Evolutionary conservation across 2,888 invertebrate species (phyloP).

Genomic region (Cataglyphis albicans): DNA sequence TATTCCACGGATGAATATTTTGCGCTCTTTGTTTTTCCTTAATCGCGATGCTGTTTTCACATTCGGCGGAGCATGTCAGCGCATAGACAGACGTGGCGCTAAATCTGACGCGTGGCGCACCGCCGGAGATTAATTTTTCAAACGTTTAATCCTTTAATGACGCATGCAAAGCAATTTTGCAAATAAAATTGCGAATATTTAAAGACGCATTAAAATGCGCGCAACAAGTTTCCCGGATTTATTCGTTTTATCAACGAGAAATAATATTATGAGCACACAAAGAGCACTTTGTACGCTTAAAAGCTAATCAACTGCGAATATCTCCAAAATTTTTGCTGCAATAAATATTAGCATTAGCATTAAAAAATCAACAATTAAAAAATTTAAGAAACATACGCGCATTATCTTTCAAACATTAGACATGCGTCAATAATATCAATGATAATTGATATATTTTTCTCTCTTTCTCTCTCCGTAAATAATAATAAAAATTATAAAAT

Average conservation of each 20-base stretch:
- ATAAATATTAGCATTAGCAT: background rate
- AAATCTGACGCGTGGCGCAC: slow-evolving; percentile 17
- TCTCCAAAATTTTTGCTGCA: background rate
- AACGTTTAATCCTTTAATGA: background rate
- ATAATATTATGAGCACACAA: background rate
- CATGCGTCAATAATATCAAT: background rate
- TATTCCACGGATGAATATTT: background rate
- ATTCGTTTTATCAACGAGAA: background rate
- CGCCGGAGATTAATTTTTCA: background rate
- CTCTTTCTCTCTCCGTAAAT: background rate
- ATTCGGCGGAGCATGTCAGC: slow-evolving; percentile 19
- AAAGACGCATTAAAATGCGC: background rate
- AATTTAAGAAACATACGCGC: background rate
- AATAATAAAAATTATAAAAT: background rate
- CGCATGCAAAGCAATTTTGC: background rate
- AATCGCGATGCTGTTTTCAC: background rate
- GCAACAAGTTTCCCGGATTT: background rate
- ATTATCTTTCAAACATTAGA: background rate
- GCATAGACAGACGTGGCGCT: slow-evolving; percentile 22
- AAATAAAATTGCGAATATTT: background rate
- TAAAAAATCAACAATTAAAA: background rate
- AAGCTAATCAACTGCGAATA: background rate
- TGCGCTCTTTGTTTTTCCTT: background rate
- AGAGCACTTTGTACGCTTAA: background rate
- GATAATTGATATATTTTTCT: background rate